Evolutionary conservation across 2,797 vertebrate species (phyloP).

Genomic region (Gobio occitaniae): DNA sequence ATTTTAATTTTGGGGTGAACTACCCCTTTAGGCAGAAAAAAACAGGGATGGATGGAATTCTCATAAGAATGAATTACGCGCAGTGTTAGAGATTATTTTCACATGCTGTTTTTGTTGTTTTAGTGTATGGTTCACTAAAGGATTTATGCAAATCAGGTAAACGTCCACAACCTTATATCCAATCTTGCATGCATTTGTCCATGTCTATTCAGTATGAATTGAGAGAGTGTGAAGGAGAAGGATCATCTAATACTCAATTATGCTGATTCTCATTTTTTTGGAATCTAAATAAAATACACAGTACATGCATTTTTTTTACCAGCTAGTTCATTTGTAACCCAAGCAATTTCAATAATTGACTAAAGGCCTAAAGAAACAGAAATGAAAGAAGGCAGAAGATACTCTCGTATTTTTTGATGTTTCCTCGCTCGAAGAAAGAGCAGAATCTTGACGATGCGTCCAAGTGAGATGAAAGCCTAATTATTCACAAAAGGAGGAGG

Average conservation of each 20-base stretch:
- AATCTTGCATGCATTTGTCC: neutral
- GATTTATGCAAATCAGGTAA: neutral
- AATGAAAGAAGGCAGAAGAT: conserved; percentile 81
- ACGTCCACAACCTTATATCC: neutral
- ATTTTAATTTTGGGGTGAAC: neutral
- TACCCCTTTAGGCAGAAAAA: neutral
- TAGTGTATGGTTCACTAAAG: neutral
- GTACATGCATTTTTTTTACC: neutral
- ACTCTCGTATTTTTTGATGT: conserved; percentile 87
- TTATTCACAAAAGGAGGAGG: conserved; percentile 97
- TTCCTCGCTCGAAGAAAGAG: conserved; percentile 90
- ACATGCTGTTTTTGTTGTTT: neutral
- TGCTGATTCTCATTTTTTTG: neutral
- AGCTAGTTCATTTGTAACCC: conserved; percentile 80
- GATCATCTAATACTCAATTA: neutral
- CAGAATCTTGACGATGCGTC: conserved; percentile 93
- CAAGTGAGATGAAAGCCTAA: conserved; percentile 99
- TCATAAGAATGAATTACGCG: neutral
- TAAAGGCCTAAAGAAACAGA: conserved; percentile 88
- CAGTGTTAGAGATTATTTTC: neutral
- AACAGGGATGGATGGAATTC: neutral
- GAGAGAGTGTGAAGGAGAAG: neutral
- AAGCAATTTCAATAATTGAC: conserved; percentile 94
- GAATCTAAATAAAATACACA: conserved; percentile 29
- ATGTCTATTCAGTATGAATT: neutral